Evolutionary conservation across 2,888 invertebrate genomes (phyloP), one percentile per base, ranked within the genome.

Genomic region (Phalangium opilio): DNA sequence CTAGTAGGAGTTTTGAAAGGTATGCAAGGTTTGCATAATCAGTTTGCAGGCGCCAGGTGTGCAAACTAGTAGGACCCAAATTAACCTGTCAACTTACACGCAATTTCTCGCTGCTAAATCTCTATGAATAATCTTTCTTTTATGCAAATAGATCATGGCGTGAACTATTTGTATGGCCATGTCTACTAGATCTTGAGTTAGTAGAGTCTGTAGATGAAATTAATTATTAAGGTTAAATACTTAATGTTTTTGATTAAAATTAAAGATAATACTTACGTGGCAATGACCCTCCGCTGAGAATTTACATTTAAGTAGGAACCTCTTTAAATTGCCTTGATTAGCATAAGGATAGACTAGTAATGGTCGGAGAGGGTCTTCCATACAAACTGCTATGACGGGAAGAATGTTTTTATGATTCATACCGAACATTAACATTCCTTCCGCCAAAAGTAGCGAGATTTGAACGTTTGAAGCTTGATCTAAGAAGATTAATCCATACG

Each of bases 91-190:
- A 60, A 80, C 86, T 82, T 77, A 89, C 87, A 90, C 81, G 74
- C 90, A 91, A 73, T 93, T 93, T 62, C 93, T 78, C 42, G 93
- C 82, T 43, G 93, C 90, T 48, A 96, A 74, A 67, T 96, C 95
- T 67, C 83, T 83, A 68, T 96, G 95, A 49, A 93, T 73, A 49
- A 95, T 78, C 61, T 85, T 81, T 65, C 86, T 81, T 57, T 84
- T 81, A 66, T 96, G 95, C 50, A 96, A 75, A 69, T 86, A 91
- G 62, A 84, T 80, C 64, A 93, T 72, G 3, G 85, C 95, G 63
- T 83, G 80, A 52, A 87, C 77, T 33, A 90, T 81, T 65, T 95
- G 91, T 53, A 91, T 73, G n/a, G 89, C 90, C 80, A 95, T 90
- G 63, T 87, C 83, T 10, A 95, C 91, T 48, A 95, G 78, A 67